Base-by-base conservation (phyloP, 2,113 vertebrate species). In the Merops nubicus region DNA sequence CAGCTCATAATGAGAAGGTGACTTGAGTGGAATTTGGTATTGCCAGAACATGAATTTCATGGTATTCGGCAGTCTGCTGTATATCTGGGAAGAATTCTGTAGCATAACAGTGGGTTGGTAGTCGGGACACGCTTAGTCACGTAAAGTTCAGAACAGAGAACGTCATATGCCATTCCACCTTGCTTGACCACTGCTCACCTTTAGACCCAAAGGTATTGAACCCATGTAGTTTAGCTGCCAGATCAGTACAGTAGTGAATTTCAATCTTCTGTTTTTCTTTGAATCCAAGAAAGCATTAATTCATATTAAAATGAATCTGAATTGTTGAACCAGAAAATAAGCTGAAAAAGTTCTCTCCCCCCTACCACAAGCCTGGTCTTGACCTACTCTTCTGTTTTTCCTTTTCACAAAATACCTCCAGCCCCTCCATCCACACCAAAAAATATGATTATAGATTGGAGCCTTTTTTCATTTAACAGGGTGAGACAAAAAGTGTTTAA, bases 1-100 rank as follows among this genome's bases (percentile, higher is more conserved):
- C 91, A 85, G 56, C 91, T 95, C 89, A 8, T 96, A 60, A 19
- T 75, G 60, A 85, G 83, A 85, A 91, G 84, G 84, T 96, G 91
- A 87, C 89, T 96, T 0, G 12, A 91, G 87, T 97, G 94, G 86
- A 97, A 89, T 89, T 92, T 4, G 11, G 34, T 81, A 18, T 78
- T 92, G 73, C 89, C 80, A 89, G 94, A 95, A 87, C 80, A 68
- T 75, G 33, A 64, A 68, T 92, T 87, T 76, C 64, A 74, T n/a
- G 33, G 60, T 81, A 56, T 93, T 89, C 94, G 69, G 51, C 89
- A 89, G 80, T 87, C 64, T 93, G 57, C 38, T 90, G 0, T 48
- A 3, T 75, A 29, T 86, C 60, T 78, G 77, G 43, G n/a, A 78
- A 81, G 64, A 81, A 69, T 54, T 91, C 65, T 68, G 73, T 53